A percentile compares a stretch with the other conserved stretches of the same genome.
Conservation (phyloP, 1,140 invertebrate species). For the Holcopasites calliopsidis region DNA sequence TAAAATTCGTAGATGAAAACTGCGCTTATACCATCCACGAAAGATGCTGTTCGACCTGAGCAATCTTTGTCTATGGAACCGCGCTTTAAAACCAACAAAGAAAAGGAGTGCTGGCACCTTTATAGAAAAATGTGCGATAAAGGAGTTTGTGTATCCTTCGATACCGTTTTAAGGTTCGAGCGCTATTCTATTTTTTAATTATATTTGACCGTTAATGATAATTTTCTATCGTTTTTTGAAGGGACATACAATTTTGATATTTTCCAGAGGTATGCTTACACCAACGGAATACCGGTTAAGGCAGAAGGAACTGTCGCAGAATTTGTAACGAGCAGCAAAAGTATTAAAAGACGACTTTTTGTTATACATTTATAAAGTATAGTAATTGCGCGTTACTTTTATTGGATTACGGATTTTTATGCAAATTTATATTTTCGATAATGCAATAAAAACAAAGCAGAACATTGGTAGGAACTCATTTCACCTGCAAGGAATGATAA, state of each 20-base stretch:
- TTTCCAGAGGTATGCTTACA: conserved; percentile 83
- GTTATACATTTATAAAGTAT: conserved; percentile 24
- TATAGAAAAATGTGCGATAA: conserved; percentile 85
- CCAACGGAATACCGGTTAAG: conserved; percentile 85
- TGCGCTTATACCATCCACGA: neutral
- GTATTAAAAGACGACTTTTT: neutral
- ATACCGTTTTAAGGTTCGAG: conserved; percentile 82
- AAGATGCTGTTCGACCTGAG: conserved; percentile 17
- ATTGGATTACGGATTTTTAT: too few relatives aligned
- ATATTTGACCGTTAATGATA: neutral
- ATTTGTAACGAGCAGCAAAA: conserved; percentile 28
- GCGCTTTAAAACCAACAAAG: conserved; percentile 79
- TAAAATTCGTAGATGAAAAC: conserved; percentile 15
- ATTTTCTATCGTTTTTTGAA: too few relatives aligned
- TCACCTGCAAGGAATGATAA: too few relatives aligned
- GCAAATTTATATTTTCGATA: too few relatives aligned
- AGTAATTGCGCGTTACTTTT: neutral
- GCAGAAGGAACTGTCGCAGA: conserved; percentile 75
- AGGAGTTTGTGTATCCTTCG: conserved; percentile 84
- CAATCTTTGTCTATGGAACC: conserved; percentile 57
- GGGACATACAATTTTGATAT: conserved; percentile 1
- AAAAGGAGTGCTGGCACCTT: conserved; percentile 85
- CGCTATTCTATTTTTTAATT: too few relatives aligned
- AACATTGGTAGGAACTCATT: too few relatives aligned
- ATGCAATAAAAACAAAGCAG: too few relatives aligned